Conservation (phyloP, 2,113 vertebrate species). For the Spea bombifrons region DNA sequence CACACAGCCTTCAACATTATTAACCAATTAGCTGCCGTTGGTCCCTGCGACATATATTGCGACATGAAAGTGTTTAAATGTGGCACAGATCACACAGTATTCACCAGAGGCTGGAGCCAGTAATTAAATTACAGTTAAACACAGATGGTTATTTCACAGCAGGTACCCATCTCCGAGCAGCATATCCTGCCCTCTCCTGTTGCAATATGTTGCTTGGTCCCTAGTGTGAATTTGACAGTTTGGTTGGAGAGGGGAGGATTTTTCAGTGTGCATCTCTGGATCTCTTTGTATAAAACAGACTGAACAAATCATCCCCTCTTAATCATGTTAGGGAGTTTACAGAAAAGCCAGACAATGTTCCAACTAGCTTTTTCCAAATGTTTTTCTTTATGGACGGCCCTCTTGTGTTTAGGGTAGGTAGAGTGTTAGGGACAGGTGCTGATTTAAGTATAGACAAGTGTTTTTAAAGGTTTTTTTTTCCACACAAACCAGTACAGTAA, state of each 20-base stretch:
- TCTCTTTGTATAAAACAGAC: conserved; percentile 21
- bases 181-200: conserved; percentile 61
- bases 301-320: conserved; percentile 21
- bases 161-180: conserved; percentile 67
- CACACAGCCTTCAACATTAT: neutral
- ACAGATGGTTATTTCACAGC: conserved; percentile 74
- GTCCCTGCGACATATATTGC: neutral
- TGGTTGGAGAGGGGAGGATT: conserved; percentile 52
- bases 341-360: conserved; percentile 21
- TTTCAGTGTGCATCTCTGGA: conserved; percentile 40
- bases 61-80: neutral
- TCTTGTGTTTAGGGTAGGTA: no score
- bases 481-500: no score
- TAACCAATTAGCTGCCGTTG: conserved; percentile 11
- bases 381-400: neutral
- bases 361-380: conserved; percentile 15
- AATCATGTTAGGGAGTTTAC: conserved; percentile 22
- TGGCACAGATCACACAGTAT: conserved; percentile 58
- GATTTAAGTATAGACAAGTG: no score
- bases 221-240: conserved; percentile 57
- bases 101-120: conserved; percentile 66
- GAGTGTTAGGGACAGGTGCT: no score
- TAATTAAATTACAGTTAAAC: conserved; percentile 78
- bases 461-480: no score
- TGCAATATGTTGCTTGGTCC: conserved; percentile 58